Percentiles rank a stretch among this genome's conserved stretches.
These are phyloP conservation scores for Andrena bucephala DNA, from an alignment of 2,888 invertebrate species.

Conservation along the genomic window DNA sequence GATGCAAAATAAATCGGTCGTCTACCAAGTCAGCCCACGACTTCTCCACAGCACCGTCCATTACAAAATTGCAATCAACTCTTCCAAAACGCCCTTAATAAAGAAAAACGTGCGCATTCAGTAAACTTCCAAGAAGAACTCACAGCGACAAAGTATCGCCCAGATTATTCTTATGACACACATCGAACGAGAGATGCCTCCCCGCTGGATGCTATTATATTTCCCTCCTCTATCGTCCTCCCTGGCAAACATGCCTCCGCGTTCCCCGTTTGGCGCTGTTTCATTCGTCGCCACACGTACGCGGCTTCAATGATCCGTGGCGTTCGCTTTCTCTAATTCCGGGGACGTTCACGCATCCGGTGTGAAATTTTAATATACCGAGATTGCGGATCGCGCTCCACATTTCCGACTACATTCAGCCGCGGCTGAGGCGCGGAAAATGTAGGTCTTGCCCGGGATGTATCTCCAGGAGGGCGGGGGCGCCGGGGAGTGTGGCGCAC, in stretches of 20 bases:
- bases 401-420: conserved; percentile 42
- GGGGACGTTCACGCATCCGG: conserved; percentile 24
- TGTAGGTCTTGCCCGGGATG: conserved; percentile 42
- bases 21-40: too few species aligned
- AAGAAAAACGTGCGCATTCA: too few species aligned
- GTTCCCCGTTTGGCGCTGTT: background rate
- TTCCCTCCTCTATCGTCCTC: conserved; percentile 1
- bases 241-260: conserved; percentile 8
- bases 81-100: too few species aligned
- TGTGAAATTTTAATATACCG: conserved; percentile 56
- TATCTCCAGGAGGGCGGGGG: conserved; percentile 9
- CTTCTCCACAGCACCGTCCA: too few species aligned
- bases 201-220: background rate
- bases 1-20: too few species aligned
- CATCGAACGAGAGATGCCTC: background rate
- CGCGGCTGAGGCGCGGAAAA: conserved; percentile 32
- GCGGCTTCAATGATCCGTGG: conserved; percentile 23
- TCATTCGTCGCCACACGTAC: conserved; percentile 16
- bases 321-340: conserved; percentile 45
- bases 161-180: too few species aligned
- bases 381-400: conserved; percentile 55
- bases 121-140: too few species aligned
- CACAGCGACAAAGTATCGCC: too few species aligned
- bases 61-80: too few species aligned
- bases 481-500: conserved; percentile 23